Conservation (phyloP, 2,797 vertebrate genomes). For the Chelonia mydas region DNA sequence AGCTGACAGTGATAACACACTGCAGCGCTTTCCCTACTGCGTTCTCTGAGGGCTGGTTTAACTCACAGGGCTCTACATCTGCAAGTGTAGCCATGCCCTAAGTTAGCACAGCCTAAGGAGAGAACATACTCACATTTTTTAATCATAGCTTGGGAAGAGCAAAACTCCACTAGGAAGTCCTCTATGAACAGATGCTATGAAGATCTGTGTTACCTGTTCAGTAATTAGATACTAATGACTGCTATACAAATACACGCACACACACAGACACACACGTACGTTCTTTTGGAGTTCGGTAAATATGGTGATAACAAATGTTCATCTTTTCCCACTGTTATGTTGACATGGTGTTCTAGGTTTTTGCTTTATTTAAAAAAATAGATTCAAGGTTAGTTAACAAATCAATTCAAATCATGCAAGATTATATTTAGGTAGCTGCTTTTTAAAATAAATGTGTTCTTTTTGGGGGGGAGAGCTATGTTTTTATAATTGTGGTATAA, state of each 20-base stretch:
- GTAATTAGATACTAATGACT: not conserved
- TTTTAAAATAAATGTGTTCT: not conserved
- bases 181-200: not conserved
- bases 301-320: not conserved
- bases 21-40: too few species aligned
- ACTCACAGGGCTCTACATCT: too few species aligned
- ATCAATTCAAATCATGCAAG: not conserved
- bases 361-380: not conserved
- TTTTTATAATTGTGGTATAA: not conserved
- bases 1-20: too few species aligned
- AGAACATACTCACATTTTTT: not conserved
- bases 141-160: not conserved
- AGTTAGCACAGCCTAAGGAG: not conserved
- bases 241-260: not conserved
- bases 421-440: not conserved
- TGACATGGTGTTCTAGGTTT: not conserved
- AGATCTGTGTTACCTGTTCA: not conserved
- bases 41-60: too few species aligned
- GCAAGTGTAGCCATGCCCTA: not conserved
- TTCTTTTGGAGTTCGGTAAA: not conserved
- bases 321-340: not conserved
- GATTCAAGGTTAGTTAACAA: not conserved
- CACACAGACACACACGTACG: not conserved
- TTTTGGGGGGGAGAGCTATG: not conserved
- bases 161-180: not conserved